Conservation (phyloP, 2,113 vertebrate genomes). For the Xiphophorus couchianus region DNA sequence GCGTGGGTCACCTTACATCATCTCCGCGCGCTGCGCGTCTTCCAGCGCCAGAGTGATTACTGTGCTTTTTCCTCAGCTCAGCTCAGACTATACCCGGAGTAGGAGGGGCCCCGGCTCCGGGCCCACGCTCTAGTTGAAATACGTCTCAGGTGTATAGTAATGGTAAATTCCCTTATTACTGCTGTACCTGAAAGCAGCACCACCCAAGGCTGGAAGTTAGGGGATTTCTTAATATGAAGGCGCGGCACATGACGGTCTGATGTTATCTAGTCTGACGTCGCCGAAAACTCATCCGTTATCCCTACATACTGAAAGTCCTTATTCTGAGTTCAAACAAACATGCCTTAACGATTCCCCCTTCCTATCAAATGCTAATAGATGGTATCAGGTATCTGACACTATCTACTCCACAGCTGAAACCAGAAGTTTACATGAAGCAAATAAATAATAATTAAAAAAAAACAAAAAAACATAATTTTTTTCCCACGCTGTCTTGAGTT, state of each 20-base stretch:
- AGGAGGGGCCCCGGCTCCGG: slow-evolving; percentile 15
- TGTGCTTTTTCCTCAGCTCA: background rate
- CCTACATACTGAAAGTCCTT: background rate
- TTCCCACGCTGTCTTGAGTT: no score
- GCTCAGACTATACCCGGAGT: background rate
- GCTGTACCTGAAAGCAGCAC: background rate
- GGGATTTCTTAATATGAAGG: slow-evolving; percentile 15
- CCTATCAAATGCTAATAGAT: no score
- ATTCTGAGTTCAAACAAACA: background rate
- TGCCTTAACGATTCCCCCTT: no score
- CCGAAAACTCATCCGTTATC: background rate
- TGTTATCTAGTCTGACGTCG: background rate
- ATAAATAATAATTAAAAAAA: no score
- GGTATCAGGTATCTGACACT: no score
- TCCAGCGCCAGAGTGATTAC: no score
- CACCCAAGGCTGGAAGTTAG: background rate
- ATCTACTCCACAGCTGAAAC: no score
- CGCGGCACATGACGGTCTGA: background rate
- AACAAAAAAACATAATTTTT: no score
- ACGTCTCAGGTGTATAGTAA: background rate
- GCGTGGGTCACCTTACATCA: background rate
- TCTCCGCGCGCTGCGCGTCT: background rate
- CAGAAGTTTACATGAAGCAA: no score
- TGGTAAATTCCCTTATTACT: background rate
- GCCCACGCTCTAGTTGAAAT: background rate